Conservation (phyloP, 2,797 vertebrate genomes). For the Gymnodraco acuticeps region DNA sequence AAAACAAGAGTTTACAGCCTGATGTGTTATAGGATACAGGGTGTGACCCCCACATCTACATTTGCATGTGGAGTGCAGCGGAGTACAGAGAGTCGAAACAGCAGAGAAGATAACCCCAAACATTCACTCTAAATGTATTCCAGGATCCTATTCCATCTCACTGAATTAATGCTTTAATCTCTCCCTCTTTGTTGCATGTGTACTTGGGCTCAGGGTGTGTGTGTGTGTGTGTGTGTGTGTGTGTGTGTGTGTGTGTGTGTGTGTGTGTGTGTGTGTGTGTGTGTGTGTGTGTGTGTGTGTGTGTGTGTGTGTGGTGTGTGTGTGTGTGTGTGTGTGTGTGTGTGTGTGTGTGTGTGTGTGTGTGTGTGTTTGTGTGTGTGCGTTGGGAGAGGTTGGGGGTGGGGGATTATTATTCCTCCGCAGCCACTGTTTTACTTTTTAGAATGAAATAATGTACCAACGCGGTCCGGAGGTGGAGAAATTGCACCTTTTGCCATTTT, state of each 20-base stretch:
- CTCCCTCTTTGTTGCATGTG: constrained; percentile 79
- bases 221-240: constrained; percentile 20
- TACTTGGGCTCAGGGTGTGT: constrained; percentile 66
- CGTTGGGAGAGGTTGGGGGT: constrained; percentile 44
- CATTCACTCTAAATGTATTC: constrained; percentile 80
- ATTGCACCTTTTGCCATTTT: constrained; percentile 75
- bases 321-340: constrained; percentile 44
- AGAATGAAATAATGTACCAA: constrained; percentile 65
- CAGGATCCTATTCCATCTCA: constrained; percentile 78
- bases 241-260: constrained; percentile 25
- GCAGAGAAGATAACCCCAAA: constrained; percentile 81
- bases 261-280: constrained; percentile 49
- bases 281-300: constrained; percentile 52
- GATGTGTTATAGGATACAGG: constrained; percentile 75
- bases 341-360: constrained; percentile 22
- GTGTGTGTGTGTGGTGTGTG: no score
- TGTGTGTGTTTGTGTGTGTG: constrained; percentile 26
- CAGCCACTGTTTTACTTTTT: constrained; percentile 76
- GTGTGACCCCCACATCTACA: constrained; percentile 76
- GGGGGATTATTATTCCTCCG: constrained; percentile 75
- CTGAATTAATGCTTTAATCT: constrained; percentile 84
- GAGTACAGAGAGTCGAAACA: constrained; percentile 70
- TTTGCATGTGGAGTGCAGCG: constrained; percentile 77
- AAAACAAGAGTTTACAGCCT: constrained; percentile 75
- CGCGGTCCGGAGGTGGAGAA: constrained; percentile 58